A percentile compares a stretch with the other conserved stretches of the same genome.
Conservation (phyloP, 2,888 invertebrate species). For the Seira musarum region DNA sequence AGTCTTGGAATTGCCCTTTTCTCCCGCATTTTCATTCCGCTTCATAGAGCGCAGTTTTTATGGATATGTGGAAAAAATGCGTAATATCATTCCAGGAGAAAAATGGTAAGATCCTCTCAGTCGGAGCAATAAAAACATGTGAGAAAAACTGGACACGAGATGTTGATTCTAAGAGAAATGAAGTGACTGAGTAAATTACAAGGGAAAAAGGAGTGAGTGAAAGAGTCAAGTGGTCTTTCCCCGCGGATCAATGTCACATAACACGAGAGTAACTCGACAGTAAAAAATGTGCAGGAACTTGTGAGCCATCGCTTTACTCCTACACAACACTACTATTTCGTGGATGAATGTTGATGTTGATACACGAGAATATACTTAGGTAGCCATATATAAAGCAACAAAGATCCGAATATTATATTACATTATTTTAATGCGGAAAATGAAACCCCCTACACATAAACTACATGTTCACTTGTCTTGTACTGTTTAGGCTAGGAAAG, state of each 20-base stretch:
- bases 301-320: neutral
- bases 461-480: slow-evolving; percentile 5
- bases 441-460: neutral
- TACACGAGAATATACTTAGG: neutral
- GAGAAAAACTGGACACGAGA: slow-evolving; percentile 19
- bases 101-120: neutral
- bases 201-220: slow-evolving; percentile 22
- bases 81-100: neutral
- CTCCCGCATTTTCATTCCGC: neutral
- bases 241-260: slow-evolving; percentile 51
- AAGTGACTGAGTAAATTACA: slow-evolving; percentile 48
- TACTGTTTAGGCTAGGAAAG: neutral
- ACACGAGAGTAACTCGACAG: slow-evolving; percentile 29
- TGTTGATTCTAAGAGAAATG: slow-evolving; percentile 29
- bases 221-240: slow-evolving; percentile 36
- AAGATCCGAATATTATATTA: neutral
- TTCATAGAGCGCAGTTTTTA: slow-evolving; percentile 19
- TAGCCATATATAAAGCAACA: too few relatives aligned
- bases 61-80: slow-evolving; percentile 16
- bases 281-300: slow-evolving; percentile 20
- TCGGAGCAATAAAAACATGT: neutral
- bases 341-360: neutral
- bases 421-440: slow-evolving; percentile 1
- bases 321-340: slow-evolving; percentile 17
- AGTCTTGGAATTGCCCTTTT: slow-evolving; percentile 2